Percentiles rank a stretch among this genome's conserved stretches.
Evolutionary conservation across 2,113 vertebrate species (phyloP).

Genomic region (Pungitius pungitius): DNA sequence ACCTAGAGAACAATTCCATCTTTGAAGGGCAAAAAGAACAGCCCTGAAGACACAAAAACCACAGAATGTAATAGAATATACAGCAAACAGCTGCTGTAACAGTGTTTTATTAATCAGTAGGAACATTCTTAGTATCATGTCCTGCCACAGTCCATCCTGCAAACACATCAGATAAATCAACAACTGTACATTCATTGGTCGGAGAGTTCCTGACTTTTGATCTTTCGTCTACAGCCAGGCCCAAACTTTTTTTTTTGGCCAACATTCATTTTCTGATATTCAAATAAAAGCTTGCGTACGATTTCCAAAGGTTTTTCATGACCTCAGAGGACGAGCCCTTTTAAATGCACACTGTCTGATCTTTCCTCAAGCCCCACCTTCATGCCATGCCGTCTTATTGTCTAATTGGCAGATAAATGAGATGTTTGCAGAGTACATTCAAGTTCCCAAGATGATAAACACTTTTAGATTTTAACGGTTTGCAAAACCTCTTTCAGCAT

Average conservation of each 20-base stretch:
- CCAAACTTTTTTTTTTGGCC: too few species aligned
- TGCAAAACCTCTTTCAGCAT: too few species aligned
- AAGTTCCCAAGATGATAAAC: not conserved
- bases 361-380: not conserved
- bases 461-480: not conserved
- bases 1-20: not conserved
- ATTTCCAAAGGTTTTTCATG: not conserved
- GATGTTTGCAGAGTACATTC: not conserved
- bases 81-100: too few species aligned
- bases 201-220: not conserved
- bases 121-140: not conserved
- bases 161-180: not conserved
- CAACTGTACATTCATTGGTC: not conserved
- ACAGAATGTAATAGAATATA: not conserved
- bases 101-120: not conserved
- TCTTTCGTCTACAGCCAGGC: not conserved
- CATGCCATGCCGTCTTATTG: not conserved
- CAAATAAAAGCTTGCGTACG: not conserved
- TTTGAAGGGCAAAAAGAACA: not conserved
- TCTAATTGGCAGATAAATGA: not conserved
- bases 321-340: not conserved
- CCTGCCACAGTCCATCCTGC: not conserved
- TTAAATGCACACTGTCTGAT: not conserved
- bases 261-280: not conserved
- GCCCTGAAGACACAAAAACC: not conserved